Evolutionary conservation across 2,797 vertebrate genomes (phyloP), one percentile per base, ranked within the genome.

Genomic region (Spea hammondii): DNA sequence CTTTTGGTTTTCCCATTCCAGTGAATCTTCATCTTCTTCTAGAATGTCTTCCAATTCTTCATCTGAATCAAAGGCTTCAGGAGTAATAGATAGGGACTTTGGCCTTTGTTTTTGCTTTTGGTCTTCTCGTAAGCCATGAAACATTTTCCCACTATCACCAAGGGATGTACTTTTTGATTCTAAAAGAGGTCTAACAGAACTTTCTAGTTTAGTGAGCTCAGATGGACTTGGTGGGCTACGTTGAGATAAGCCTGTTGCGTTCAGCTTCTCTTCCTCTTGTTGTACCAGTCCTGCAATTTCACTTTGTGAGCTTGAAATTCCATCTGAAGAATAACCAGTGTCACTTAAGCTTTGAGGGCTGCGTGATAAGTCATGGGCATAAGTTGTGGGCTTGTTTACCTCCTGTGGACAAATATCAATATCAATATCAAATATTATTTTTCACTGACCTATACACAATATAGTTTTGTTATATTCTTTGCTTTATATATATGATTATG

Each of bases 271-370:
- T 80, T 92, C 94, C 64, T 99, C 98, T 85, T 99, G 97, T 73
- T 86, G 92, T 78, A 99, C 96, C 51, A 95, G 89, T 51, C 96
- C 96, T 0, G 93, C 96, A 85, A 99, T 98, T 88, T 99, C 98
- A 8, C 97, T 96, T 83, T 96, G 96, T 4, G 95, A 99, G 88
- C 97, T 96, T 45, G 96, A 99, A 88, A 99, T 93, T 65, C 98
- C 98, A 2, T 99, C 98, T 0, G 98, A 99, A 65, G 98, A 99
- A 83, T 99, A 99, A 83, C 98, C 98, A 0, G 98, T 99, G 89
- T 99, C 98, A 5, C 98, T 99, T 88, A 98, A 92, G 90, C 97
- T 99, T 86, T 96, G 98, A 57, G 98, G 97, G 82, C 98, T 99
- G 83, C 96, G 95, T 71, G 97, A 98, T 84, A 96, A 89, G 84